These are phyloP conservation scores for Bolinopsis microptera DNA, from an alignment of 37 sponge, comb jelly and placozoan genomes.

Conservation along the genomic window DNA sequence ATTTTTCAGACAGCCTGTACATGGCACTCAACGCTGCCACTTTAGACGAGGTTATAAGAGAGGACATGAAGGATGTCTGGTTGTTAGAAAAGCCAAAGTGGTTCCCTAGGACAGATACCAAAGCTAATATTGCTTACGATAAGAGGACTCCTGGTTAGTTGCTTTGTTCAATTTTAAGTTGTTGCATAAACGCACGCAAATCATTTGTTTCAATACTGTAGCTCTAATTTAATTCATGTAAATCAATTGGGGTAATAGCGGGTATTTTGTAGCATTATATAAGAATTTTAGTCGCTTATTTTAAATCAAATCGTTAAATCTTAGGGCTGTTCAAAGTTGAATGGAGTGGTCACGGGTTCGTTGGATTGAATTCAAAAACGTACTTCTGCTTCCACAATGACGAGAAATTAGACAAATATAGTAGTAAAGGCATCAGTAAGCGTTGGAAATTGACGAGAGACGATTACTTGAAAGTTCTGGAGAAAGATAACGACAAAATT, in stretches of 20 bases:
- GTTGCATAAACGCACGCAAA: too few relatives aligned
- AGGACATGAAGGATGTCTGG: not conserved
- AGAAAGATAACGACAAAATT: too few relatives aligned
- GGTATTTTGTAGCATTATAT: too few relatives aligned
- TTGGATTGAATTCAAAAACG: not conserved
- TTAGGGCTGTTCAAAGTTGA: not conserved
- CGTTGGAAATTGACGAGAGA: not conserved
- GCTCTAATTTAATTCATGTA: too few relatives aligned
- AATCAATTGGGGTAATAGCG: too few relatives aligned
- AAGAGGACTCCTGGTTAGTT: constrained; percentile 19
- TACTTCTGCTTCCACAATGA: not conserved
- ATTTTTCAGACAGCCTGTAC: not conserved
- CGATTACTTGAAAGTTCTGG: not conserved
- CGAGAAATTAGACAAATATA: not conserved
- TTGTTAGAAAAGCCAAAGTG: not conserved
- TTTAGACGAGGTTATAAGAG: not conserved
- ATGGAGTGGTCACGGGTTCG: not conserved
- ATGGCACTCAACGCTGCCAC: not conserved
- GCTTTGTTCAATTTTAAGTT: too few relatives aligned
- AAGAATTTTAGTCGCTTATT: too few relatives aligned
- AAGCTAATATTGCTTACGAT: not conserved
- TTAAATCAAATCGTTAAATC: too few relatives aligned
- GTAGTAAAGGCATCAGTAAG: not conserved
- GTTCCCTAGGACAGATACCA: not conserved
- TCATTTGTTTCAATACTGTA: too few relatives aligned